Evolutionary conservation across 92 coral and sea anemone species (phyloP).

Genomic region (Plumapathes pennacea): DNA sequence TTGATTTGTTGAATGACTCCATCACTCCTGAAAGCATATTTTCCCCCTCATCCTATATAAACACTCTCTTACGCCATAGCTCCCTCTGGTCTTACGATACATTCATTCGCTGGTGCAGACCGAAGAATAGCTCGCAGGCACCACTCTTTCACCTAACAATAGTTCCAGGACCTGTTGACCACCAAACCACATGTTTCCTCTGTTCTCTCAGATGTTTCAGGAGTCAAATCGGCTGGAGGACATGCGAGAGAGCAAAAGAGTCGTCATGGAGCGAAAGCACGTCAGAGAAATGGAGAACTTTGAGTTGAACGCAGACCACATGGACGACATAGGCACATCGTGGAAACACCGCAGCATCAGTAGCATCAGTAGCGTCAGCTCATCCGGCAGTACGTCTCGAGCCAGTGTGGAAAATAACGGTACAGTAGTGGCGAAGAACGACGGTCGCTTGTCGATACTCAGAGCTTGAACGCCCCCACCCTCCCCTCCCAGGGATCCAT

Average conservation of each 20-base stretch:
- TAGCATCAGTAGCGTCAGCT: conserved; percentile 50
- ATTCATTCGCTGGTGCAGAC: too few species aligned
- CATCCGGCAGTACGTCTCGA: conserved; percentile 56
- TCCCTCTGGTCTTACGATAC: too few species aligned
- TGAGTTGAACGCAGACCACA: conserved; percentile 50
- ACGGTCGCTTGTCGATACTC: background rate
- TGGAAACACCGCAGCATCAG: conserved; percentile 75
- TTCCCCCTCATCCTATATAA: too few species aligned
- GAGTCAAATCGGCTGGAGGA: conserved; percentile 70
- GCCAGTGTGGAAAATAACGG: conserved; percentile 72
- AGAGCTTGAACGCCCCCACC: background rate
- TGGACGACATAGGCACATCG: conserved; percentile 40
- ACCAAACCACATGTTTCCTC: too few species aligned
- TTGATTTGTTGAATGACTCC: too few species aligned
- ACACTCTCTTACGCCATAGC: too few species aligned
- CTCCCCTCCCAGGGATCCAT: too few species aligned
- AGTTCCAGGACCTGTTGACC: too few species aligned
- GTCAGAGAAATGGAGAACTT: conserved; percentile 70
- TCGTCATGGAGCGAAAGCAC: conserved; percentile 61
- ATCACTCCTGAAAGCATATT: too few species aligned
- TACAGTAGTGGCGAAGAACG: conserved; percentile 36
- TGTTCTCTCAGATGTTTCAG: conserved; percentile 68
- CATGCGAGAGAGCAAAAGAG: conserved; percentile 59
- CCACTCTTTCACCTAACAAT: too few species aligned
- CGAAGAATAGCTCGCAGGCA: too few species aligned